Conservation (phyloP, 2,113 vertebrate species). For the Nothocercus julius region DNA sequence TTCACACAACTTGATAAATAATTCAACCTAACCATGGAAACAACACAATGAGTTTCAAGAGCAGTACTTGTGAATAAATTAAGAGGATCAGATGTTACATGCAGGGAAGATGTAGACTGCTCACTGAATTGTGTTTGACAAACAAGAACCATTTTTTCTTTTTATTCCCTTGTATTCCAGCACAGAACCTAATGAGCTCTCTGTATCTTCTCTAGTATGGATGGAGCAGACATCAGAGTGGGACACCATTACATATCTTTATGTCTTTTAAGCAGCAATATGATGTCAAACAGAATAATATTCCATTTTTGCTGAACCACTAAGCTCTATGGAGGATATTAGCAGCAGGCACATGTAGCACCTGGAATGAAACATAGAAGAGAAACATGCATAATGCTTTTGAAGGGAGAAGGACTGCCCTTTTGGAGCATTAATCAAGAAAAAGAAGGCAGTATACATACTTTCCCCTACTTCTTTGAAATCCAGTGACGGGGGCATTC, state of each 20-base stretch:
- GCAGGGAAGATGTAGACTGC: background rate
- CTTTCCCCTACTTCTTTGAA: background rate
- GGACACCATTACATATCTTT: background rate
- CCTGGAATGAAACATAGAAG: rapidly evolving
- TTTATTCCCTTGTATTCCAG: background rate
- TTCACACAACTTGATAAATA: background rate
- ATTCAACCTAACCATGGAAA: background rate
- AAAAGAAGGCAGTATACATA: background rate
- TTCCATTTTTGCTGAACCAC: background rate
- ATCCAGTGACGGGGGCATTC: background rate
- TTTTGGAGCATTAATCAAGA: background rate
- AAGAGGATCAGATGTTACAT: background rate
- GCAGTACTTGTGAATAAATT: background rate
- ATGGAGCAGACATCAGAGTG: background rate
- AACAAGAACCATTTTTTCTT: background rate
- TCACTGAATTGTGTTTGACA: background rate
- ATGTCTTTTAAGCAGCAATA: background rate
- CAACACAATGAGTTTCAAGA: background rate
- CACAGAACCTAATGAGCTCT: background rate
- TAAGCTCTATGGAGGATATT: background rate
- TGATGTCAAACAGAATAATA: background rate
- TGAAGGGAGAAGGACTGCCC: background rate
- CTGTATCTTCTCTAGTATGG: background rate
- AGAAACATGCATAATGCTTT: background rate
- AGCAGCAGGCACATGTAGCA: background rate